Evolutionary conservation across 2,113 vertebrate species (phyloP).

Genomic region (Psittacus erithacus): DNA sequence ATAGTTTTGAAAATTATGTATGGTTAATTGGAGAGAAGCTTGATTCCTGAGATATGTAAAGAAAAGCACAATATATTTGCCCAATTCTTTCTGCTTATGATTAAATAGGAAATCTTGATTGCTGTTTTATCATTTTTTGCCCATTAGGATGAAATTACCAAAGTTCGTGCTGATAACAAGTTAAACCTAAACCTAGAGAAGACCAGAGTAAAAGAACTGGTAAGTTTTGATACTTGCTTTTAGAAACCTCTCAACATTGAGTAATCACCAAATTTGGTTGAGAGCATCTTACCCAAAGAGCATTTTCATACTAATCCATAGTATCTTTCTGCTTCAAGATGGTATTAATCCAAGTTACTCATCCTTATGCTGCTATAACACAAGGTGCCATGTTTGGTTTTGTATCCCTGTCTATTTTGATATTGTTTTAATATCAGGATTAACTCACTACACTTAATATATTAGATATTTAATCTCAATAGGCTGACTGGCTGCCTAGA

Average conservation of each 20-base stretch:
- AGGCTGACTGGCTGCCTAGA: background rate
- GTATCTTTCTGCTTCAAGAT: background rate
- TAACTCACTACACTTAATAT: background rate
- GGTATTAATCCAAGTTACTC: background rate
- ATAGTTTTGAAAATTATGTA: background rate
- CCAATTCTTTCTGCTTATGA: background rate
- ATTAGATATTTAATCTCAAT: background rate
- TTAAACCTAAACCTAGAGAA: conserved; percentile 93
- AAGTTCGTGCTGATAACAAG: conserved; percentile 85
- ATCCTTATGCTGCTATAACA: background rate
- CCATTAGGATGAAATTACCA: conserved; percentile 89
- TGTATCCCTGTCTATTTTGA: background rate
- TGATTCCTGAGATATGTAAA: background rate
- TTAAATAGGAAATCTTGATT: background rate
- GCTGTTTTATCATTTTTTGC: conserved; percentile 24
- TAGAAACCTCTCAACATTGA: background rate
- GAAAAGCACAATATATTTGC: background rate
- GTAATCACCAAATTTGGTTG: background rate
- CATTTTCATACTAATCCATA: background rate
- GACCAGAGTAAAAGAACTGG: conserved; percentile 91
- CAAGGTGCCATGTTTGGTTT: background rate
- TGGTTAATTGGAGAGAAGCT: background rate
- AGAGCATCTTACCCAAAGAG: background rate
- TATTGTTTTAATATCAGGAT: background rate
- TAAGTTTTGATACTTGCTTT: conserved; percentile 67